phyloP scores from a whole-genome alignment of 2,113 vertebrate genomes.

The Recurvirostra avosetta region DNA sequence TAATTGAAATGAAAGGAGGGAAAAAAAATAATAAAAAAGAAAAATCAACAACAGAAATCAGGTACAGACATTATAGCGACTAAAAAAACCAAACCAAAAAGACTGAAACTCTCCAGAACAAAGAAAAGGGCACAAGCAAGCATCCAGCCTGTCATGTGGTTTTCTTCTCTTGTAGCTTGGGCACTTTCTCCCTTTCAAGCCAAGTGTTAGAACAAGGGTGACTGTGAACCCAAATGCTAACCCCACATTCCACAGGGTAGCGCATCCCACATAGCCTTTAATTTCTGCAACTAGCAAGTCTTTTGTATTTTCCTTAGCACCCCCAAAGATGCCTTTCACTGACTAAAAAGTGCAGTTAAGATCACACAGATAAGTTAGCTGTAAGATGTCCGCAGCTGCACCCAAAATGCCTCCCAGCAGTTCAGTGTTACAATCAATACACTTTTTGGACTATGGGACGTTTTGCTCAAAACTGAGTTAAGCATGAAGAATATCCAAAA shows the following conservation, averaged over 20 bases:
- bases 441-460: background rate
- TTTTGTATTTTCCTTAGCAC: background rate
- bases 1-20: background rate
- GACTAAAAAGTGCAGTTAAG: background rate
- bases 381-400: background rate
- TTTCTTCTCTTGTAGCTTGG: background rate
- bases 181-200: background rate
- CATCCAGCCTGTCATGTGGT: background rate
- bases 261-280: background rate
- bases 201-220: background rate
- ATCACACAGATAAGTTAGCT: background rate
- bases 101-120: background rate
- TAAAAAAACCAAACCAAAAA: background rate
- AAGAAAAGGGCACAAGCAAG: background rate
- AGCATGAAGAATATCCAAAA: background rate
- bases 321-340: background rate
- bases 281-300: background rate
- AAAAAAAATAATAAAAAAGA: fast-evolving
- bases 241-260: background rate
- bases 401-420: background rate
- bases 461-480: background rate
- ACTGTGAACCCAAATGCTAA: background rate
- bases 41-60: background rate
- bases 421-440: background rate
- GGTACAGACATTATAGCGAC: background rate